These are phyloP conservation scores for Homarus americanus DNA, from an alignment of 1,140 invertebrate genomes.

Conservation along the genomic window DNA sequence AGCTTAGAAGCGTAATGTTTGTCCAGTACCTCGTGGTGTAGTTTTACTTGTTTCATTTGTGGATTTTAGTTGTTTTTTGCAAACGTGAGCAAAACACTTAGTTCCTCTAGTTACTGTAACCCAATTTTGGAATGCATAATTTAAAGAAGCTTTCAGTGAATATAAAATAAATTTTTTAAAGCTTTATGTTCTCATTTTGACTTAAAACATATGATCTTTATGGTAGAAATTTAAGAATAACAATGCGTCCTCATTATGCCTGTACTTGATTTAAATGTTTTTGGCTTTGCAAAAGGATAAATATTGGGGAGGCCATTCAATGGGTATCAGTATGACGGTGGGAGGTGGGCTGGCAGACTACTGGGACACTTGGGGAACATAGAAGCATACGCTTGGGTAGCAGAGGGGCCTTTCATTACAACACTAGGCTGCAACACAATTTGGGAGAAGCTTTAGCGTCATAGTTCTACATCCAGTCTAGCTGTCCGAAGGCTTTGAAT, in stretches of 20 bases:
- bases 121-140: not conserved
- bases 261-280: too few species aligned
- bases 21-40: too few species aligned
- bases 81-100: not conserved
- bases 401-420: too few species aligned
- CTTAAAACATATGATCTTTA: not conserved
- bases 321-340: too few species aligned
- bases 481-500: constrained; percentile 57
- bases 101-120: not conserved
- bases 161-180: not conserved
- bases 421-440: too few species aligned
- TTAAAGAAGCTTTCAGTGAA: not conserved
- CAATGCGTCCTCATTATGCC: not conserved
- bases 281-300: too few species aligned
- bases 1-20: not conserved
- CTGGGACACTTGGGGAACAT: too few species aligned
- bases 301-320: too few species aligned
- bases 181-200: not conserved
- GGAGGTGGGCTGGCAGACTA: too few species aligned
- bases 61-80: not conserved
- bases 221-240: not conserved
- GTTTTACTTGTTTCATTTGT: too few species aligned
- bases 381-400: too few species aligned
- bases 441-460: constrained; percentile 56
- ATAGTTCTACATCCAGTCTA: constrained; percentile 44